Base-by-base conservation (phyloP, 2,888 invertebrate genomes). In the Cephus runcator region DNA sequence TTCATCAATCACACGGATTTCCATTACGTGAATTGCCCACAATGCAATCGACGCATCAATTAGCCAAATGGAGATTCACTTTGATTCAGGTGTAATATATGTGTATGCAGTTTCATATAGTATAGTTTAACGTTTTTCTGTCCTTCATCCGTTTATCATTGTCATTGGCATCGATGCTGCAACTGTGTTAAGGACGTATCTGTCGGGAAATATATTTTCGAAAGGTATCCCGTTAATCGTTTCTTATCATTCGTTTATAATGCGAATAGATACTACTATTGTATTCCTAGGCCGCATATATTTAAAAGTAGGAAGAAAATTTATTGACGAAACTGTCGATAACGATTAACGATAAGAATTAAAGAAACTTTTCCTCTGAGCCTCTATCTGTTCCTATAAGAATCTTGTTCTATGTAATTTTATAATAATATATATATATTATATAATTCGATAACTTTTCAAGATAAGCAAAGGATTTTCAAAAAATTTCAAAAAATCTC, bases 161-260 rank as follows among this genome's bases (percentile, higher is more conserved):
- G 77, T 73, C 77, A 80, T 80, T 80, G 77, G 71, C 77, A 79
- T 30, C 73, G 69, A 12, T 56, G 68, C 36, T 34, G 30, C 69
- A 79, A 68, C 69, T 75, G 75, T 75, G 69, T 40, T 75, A 75
- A 79, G 76, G 75, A 76, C 75, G 76, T 15, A 12, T 35, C 12
- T 33, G 30, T 69, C 69, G 3, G 31, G 69, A 69, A 69, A 69
- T 69, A 69, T 12, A 33, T 69, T 15, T 69, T 69, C 69, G 3
- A 69, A 69, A 69, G 11, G 30, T 33, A 34, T 34, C 71, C 33
- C 31, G 12, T 23, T 31, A 71, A 71, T 71, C 31, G 71, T 71
- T 23, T 4, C 33, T 34, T 33, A 23, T 71, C 31, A 33, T 23
- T 56, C 23, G 56, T 15, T 0, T 23, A 9, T 56, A 56, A 56